Percentiles rank a stretch among this genome's conserved stretches.
phyloP scores from a whole-genome alignment of 2,113 vertebrate species.

The Scomber scombrus region DNA sequence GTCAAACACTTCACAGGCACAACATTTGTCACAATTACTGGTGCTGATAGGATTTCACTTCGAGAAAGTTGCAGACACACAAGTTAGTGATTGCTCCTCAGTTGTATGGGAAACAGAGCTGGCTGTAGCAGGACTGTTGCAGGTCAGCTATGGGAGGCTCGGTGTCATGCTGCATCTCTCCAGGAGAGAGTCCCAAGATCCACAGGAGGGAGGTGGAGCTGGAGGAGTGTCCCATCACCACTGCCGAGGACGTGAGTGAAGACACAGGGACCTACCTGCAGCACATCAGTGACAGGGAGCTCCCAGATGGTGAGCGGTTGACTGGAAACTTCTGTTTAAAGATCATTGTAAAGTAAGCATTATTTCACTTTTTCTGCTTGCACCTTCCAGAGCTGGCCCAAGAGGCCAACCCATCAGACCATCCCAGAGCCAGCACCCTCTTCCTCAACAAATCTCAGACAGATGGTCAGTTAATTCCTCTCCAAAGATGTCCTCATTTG shows the following conservation, averaged over 20 bases:
- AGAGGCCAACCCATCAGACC: slow-evolving; percentile 96
- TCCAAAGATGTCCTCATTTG: neutral
- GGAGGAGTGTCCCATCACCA: slow-evolving; percentile 87
- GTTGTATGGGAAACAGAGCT: slow-evolving; percentile 60
- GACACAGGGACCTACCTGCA: slow-evolving; percentile 93
- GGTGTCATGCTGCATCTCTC: slow-evolving; percentile 93
- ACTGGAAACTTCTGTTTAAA: too few species aligned
- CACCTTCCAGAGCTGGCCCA: slow-evolving; percentile 90
- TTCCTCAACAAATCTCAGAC: slow-evolving; percentile 99
- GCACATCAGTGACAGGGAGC: slow-evolving; percentile 95
- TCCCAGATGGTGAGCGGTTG: slow-evolving; percentile 89
- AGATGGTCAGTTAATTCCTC: slow-evolving; percentile 87
- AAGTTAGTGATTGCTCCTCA: neutral
- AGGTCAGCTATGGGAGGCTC: slow-evolving; percentile 89
- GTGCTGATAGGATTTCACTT: slow-evolving; percentile 9
- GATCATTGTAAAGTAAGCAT: too few species aligned
- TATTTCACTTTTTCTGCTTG: neutral
- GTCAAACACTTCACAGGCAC: neutral
- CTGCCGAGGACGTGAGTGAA: slow-evolving; percentile 87
- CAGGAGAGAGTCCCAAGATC: slow-evolving; percentile 90
- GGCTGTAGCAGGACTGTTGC: slow-evolving; percentile 40
- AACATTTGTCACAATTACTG: neutral
- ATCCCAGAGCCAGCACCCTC: slow-evolving; percentile 96
- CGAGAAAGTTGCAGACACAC: neutral
- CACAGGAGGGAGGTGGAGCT: slow-evolving; percentile 78